A percentile compares a stretch with the other conserved stretches of the same genome.
These are phyloP conservation scores for Cololabis saira DNA, from an alignment of 2,113 vertebrate species.

Conservation along the genomic window DNA sequence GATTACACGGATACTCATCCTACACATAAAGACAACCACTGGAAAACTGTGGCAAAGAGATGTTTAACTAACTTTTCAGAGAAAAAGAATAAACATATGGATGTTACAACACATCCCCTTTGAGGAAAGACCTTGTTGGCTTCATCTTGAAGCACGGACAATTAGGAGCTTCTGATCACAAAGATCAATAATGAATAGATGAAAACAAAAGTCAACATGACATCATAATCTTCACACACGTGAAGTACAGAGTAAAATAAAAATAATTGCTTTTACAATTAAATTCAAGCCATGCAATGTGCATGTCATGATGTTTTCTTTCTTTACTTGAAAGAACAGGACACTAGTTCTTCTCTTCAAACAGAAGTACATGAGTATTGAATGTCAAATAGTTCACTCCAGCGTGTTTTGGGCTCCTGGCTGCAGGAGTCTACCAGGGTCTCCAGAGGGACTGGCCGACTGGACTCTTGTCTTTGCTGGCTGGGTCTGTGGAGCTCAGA, in stretches of 20 bases:
- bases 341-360: too few relatives aligned
- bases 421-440: constrained; percentile 53
- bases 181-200: not conserved
- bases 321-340: not conserved
- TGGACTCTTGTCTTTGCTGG: constrained; percentile 44
- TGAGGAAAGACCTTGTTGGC: not conserved
- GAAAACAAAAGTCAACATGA: not conserved
- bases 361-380: too few relatives aligned
- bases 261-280: constrained; percentile 23
- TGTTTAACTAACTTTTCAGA: not conserved
- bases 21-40: not conserved
- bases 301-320: constrained; percentile 34
- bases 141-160: too few relatives aligned
- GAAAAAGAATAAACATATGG: not conserved
- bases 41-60: constrained; percentile 11
- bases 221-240: not conserved
- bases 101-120: not conserved
- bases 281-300: constrained; percentile 40
- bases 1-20: too few relatives aligned
- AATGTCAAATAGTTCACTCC: not conserved
- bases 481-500: constrained; percentile 27
- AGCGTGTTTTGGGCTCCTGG: constrained; percentile 7
- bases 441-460: constrained; percentile 57
- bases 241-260: not conserved
- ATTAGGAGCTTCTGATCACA: not conserved